Evolutionary conservation across 2,113 vertebrate species (phyloP).

Genomic region (Bos taurus): DNA sequence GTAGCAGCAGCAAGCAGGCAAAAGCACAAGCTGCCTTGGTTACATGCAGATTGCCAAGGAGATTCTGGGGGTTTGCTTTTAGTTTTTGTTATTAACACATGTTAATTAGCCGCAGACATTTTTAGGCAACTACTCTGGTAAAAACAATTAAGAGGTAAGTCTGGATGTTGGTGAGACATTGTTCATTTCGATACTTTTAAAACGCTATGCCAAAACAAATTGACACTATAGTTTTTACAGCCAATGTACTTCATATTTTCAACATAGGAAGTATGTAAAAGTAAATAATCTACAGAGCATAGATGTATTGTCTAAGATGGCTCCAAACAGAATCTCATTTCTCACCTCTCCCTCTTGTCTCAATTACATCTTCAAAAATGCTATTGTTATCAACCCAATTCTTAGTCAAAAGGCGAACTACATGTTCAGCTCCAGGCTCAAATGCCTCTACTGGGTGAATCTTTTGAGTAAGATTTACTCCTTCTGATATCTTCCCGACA

Average conservation of each 20-base stretch:
- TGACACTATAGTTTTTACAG: background rate
- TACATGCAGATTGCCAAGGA: background rate
- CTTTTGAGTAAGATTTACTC: constrained; percentile 87
- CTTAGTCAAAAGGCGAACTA: constrained; percentile 91
- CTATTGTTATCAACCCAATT: constrained; percentile 90
- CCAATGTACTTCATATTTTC: background rate
- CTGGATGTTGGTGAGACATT: background rate
- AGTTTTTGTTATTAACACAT: background rate
- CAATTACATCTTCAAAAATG: constrained; percentile 95
- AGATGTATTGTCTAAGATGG: background rate
- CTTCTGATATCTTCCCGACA: constrained; percentile 87
- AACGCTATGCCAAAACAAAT: background rate
- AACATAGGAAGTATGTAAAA: background rate
- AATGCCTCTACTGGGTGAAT: constrained; percentile 87
- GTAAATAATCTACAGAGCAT: background rate
- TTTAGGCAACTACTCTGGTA: background rate
- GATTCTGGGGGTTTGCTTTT: background rate
- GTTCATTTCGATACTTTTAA: background rate
- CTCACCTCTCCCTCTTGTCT: constrained; percentile 93
- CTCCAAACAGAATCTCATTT: constrained; percentile 46
- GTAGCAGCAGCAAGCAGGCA: constrained; percentile 50
- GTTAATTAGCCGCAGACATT: constrained; percentile 8
- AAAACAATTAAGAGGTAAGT: background rate
- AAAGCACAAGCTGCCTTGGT: constrained; percentile 33
- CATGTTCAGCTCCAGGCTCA: constrained; percentile 88